These are phyloP conservation scores for Calonectris borealis DNA, from an alignment of 2,113 vertebrate genomes.

Conservation along the genomic window DNA sequence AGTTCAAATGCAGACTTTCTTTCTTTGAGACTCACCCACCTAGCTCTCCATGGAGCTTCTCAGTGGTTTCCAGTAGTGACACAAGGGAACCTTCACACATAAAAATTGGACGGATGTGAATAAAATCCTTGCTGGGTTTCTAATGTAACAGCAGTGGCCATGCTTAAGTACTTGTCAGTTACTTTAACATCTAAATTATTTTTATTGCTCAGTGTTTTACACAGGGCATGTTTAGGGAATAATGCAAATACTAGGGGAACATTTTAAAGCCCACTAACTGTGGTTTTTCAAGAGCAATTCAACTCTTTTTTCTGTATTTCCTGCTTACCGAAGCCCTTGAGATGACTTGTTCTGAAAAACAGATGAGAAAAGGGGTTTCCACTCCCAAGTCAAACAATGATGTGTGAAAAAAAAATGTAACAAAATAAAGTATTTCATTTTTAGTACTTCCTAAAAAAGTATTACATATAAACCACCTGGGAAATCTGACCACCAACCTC, in stretches of 20 bases:
- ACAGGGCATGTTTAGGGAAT: neutral
- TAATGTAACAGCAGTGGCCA: neutral
- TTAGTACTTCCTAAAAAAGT: conserved; percentile 12
- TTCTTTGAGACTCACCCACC: neutral
- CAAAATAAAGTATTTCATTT: neutral
- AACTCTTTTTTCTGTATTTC: conserved; percentile 2
- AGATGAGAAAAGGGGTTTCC: conserved; percentile 20
- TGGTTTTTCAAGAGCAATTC: conserved; percentile 11
- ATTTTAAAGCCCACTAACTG: conserved; percentile 7
- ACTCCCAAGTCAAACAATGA: conserved; percentile 31
- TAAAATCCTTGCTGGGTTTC: conserved; percentile 14
- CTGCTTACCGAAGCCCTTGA: conserved; percentile 30
- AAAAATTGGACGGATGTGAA: neutral
- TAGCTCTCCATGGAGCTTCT: neutral
- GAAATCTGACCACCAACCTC: conserved; percentile 16
- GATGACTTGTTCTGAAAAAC: conserved; percentile 37
- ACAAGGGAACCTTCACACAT: neutral
- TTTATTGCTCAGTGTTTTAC: conserved; percentile 10
- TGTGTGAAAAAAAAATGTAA: neutral
- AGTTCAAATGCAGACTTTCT: neutral
- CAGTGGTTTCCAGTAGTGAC: neutral
- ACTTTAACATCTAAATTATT: conserved; percentile 21
- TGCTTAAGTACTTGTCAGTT: conserved; percentile 29
- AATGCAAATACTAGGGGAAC: neutral
- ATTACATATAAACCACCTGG: neutral